Conservation (phyloP, 2,113 vertebrate species). For the Pseudopipra pipra region DNA sequence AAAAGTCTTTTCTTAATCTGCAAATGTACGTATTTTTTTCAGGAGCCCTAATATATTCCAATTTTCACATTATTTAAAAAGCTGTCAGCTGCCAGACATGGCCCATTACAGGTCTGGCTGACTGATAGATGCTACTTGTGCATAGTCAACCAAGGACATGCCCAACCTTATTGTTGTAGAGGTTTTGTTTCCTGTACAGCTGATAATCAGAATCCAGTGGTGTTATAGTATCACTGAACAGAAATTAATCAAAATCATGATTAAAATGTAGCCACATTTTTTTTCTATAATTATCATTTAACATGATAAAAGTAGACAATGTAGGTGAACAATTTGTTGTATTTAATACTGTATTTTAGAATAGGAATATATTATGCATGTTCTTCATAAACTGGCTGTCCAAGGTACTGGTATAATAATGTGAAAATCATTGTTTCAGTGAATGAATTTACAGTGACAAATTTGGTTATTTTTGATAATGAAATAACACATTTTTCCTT, state of each 20-base stretch:
- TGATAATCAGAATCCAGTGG: background rate
- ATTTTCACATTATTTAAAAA: background rate
- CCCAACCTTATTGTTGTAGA: background rate
- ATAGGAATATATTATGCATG: background rate
- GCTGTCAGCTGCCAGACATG: background rate
- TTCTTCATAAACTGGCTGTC: background rate
- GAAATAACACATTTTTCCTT: background rate
- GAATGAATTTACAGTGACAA: background rate
- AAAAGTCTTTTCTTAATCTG: background rate
- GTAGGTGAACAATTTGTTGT: background rate
- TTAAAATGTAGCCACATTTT: background rate
- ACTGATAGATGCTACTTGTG: background rate
- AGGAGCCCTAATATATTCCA: background rate
- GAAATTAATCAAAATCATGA: background rate
- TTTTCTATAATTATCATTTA: background rate
- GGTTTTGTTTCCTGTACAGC: background rate
- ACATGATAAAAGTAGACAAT: background rate
- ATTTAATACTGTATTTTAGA: background rate
- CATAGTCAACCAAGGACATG: background rate
- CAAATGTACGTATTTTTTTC: background rate
- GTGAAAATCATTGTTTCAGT: background rate
- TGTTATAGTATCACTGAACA: background rate
- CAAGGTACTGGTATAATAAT: background rate
- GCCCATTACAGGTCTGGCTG: background rate
- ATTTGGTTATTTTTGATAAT: background rate